A percentile compares a stretch with the other conserved stretches of the same genome.
Conservation (phyloP, 2,797 vertebrate genomes). For the Prunella strophiata region DNA sequence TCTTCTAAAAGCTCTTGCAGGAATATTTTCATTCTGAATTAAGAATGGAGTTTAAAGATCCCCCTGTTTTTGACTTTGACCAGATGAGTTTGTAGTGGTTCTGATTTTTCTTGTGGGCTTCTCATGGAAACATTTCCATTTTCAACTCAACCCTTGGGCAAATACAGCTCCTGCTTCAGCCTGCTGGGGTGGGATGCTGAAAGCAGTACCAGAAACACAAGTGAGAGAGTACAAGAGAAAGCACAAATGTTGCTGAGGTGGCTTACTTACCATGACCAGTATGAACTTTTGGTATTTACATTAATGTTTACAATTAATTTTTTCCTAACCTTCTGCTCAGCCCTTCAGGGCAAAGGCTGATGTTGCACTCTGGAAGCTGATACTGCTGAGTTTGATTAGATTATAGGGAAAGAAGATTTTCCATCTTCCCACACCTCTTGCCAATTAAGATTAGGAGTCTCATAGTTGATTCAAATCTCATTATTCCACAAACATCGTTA, state of each 20-base stretch:
- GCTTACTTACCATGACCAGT: background rate
- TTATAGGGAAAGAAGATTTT: conserved; percentile 6
- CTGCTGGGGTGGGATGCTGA: background rate
- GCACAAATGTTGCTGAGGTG: background rate
- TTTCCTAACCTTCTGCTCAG: conserved; percentile 1
- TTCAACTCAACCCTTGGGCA: background rate
- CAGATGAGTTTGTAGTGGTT: background rate
- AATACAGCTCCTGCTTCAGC: background rate
- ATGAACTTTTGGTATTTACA: background rate
- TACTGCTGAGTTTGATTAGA: background rate
- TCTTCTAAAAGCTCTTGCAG: background rate
- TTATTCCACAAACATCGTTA: background rate
- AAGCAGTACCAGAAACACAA: background rate
- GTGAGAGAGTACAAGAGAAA: background rate
- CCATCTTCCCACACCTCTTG: background rate
- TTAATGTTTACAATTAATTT: background rate
- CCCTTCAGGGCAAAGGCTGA: background rate
- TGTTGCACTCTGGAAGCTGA: background rate
- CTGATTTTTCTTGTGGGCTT: background rate
- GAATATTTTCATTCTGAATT: background rate
- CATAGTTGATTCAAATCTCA: background rate
- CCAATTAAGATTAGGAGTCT: background rate
- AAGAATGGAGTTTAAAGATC: background rate
- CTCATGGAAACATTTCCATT: background rate
- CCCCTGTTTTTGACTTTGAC: background rate